Percentiles rank a stretch among this genome's conserved stretches.
Conservation (phyloP, 2,797 vertebrate genomes). For the Sardinella longiceps region DNA sequence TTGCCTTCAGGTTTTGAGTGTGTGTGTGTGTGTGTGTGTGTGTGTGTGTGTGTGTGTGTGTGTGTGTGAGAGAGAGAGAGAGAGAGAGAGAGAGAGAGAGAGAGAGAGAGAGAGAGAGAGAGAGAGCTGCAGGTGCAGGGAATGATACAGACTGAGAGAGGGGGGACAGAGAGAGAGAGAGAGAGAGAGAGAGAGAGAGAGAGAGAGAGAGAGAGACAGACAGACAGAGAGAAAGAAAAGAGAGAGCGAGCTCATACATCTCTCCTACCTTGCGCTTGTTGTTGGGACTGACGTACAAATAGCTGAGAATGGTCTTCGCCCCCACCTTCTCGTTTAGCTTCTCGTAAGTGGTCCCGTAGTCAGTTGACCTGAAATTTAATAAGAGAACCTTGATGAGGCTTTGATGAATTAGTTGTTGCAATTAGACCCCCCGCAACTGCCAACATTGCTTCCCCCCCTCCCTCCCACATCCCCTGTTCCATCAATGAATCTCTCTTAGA, state of each 20-base stretch:
- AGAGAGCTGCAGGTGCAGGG: no score
- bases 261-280: conserved; percentile 95
- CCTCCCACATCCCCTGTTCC: neutral
- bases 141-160: no score
- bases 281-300: conserved; percentile 96
- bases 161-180: neutral
- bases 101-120: neutral
- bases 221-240: no score
- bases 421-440: conserved; percentile 54
- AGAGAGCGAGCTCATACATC: neutral
- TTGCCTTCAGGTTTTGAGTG: neutral
- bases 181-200: neutral
- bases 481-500: neutral
- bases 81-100: no score
- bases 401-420: conserved; percentile 61
- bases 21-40: neutral
- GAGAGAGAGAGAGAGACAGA: neutral
- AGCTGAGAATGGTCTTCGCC: conserved; percentile 94
- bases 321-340: conserved; percentile 98
- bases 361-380: conserved; percentile 90
- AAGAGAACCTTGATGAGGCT: conserved; percentile 61
- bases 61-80: neutral
- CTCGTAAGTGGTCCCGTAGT: conserved; percentile 97
- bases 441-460: neutral
- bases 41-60: neutral